Evolutionary conservation across 1,140 invertebrate species (phyloP).

Genomic region (honey bee (Apis mellifera)): Amel_HAv3.1 CM009932.2:4522501-4523000

Average conservation of each 20-base stretch:
- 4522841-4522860: slow-evolving; percentile 73
- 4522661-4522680: slow-evolving; percentile 83
- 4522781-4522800: slow-evolving; percentile 78
- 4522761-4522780: slow-evolving; percentile 77
- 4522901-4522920: neutral
- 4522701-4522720: slow-evolving; percentile 81
- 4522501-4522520: slow-evolving; percentile 83
- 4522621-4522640: slow-evolving; percentile 78
- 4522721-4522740: slow-evolving; percentile 83
- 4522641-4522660: slow-evolving; percentile 83
- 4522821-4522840: slow-evolving; percentile 76
- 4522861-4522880: slow-evolving; percentile 73
- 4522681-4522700: slow-evolving; percentile 82
- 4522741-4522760: slow-evolving; percentile 80
- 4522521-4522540: slow-evolving; percentile 63
- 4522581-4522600: neutral
- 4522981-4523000: too few relatives aligned
- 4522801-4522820: slow-evolving; percentile 76
- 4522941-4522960: too few relatives aligned
- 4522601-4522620: slow-evolving; percentile 81
- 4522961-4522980: too few relatives aligned
- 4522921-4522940: neutral
- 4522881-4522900: neutral
- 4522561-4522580: neutral
- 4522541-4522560: neutral